These are phyloP conservation scores for Strigamia transsilvanica DNA, from an alignment of 2,888 invertebrate genomes.

Conservation along the genomic window DNA sequence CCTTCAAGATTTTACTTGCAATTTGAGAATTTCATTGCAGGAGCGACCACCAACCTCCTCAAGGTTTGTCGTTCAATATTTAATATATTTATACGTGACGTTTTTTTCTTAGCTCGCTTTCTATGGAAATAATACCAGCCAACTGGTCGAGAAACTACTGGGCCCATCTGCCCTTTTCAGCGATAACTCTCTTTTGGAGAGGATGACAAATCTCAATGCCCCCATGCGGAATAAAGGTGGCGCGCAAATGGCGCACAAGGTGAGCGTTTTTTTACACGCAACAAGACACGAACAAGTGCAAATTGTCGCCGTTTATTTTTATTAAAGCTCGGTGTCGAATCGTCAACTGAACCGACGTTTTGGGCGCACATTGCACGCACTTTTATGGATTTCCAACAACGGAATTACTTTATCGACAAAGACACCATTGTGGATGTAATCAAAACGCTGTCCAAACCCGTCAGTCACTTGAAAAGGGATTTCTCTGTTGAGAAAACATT, in stretches of 20 bases:
- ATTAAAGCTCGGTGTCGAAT: neutral
- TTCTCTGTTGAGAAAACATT: neutral
- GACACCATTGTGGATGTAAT: neutral
- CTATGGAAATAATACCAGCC: neutral
- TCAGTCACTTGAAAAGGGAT: neutral
- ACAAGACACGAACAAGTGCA: neutral
- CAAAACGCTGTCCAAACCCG: neutral
- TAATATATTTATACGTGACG: too few relatives aligned
- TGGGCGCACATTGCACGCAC: conserved; percentile 3
- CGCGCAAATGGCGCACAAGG: neutral
- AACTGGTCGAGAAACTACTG: neutral
- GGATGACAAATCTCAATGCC: neutral
- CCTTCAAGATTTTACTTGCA: neutral
- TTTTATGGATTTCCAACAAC: conserved; percentile 6
- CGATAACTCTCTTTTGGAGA: neutral
- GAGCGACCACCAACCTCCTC: neutral
- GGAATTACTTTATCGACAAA: neutral
- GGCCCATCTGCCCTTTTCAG: conserved; percentile 14
- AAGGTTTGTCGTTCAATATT: neutral
- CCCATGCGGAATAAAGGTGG: neutral
- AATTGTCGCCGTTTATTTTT: neutral
- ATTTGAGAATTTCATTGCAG: neutral
- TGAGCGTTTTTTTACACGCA: neutral
- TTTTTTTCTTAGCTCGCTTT: neutral
- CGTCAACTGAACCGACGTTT: neutral